Conservation (phyloP, 2,888 invertebrate species). For the Petrophora chlorosata region DNA sequence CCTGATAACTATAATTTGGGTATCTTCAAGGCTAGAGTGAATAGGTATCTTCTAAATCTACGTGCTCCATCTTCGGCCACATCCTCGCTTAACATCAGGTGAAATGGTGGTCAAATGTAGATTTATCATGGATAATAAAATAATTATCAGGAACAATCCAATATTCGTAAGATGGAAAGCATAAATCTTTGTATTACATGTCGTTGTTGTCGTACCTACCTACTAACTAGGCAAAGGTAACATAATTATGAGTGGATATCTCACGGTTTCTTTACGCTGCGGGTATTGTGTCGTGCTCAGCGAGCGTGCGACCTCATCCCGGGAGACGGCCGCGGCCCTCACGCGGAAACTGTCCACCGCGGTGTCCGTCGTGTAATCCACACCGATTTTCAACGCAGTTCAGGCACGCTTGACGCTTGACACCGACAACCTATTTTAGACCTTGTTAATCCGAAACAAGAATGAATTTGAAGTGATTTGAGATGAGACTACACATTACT, state of each 20-base stretch:
- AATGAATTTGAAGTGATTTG: neutral
- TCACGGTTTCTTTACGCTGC: conserved; percentile 41
- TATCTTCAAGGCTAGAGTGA: no score
- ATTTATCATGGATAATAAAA: no score
- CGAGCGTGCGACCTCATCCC: conserved; percentile 71
- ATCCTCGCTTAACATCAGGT: no score
- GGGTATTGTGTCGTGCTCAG: conserved; percentile 67
- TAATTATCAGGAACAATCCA: no score
- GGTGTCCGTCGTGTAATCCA: conserved; percentile 66
- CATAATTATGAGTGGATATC: conserved; percentile 19
- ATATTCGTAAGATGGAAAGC: no score
- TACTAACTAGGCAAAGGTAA: no score
- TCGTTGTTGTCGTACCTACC: no score
- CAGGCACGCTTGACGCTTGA: neutral
- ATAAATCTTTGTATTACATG: neutral
- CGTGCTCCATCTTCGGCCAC: no score
- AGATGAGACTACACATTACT: no score
- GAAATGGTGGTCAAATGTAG: no score
- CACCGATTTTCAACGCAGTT: conserved; percentile 50
- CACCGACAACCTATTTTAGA: neutral
- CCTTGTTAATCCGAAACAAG: neutral
- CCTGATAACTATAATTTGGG: no score
- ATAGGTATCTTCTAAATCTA: no score
- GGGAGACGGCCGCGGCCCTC: conserved; percentile 59
- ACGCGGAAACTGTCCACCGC: conserved; percentile 70